Conservation (phyloP, 2,888 invertebrate species). For the Encarsia formosa region DNA sequence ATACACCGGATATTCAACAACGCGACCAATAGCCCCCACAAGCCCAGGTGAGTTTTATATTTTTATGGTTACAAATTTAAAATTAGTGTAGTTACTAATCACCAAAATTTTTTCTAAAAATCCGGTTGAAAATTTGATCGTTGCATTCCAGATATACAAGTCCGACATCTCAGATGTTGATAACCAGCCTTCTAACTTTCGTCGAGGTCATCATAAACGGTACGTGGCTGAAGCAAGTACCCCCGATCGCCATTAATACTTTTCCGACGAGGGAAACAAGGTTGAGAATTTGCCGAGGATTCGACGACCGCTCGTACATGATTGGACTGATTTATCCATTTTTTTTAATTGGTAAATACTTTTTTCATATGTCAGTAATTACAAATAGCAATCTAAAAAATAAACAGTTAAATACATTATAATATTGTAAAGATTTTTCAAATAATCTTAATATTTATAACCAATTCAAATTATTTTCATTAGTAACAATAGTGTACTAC, state of each 20-base stretch:
- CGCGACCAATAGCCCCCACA: slow-evolving; percentile 42
- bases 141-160: slow-evolving; percentile 48
- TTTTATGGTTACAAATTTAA: too few species aligned
- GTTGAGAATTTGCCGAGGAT: slow-evolving; percentile 49
- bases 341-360: slow-evolving; percentile 53
- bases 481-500: too few species aligned
- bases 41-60: slow-evolving; percentile 43
- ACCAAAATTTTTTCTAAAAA: too few species aligned
- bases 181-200: slow-evolving; percentile 52
- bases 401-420: too few species aligned
- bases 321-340: slow-evolving; percentile 56
- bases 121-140: too few species aligned
- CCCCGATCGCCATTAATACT: slow-evolving; percentile 48
- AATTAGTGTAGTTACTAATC: too few species aligned
- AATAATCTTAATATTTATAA: slow-evolving; percentile 3
- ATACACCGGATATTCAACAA: slow-evolving; percentile 57
- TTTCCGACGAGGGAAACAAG: slow-evolving; percentile 47
- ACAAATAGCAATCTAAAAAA: too few species aligned
- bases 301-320: slow-evolving; percentile 53
- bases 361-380: too few species aligned
- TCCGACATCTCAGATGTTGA: slow-evolving; percentile 53
- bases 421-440: too few species aligned
- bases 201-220: slow-evolving; percentile 53
- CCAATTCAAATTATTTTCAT: too few species aligned
- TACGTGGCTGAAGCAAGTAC: slow-evolving; percentile 53